Conservation (phyloP, 2,888 invertebrate species). For the Brenthis ino region DNA sequence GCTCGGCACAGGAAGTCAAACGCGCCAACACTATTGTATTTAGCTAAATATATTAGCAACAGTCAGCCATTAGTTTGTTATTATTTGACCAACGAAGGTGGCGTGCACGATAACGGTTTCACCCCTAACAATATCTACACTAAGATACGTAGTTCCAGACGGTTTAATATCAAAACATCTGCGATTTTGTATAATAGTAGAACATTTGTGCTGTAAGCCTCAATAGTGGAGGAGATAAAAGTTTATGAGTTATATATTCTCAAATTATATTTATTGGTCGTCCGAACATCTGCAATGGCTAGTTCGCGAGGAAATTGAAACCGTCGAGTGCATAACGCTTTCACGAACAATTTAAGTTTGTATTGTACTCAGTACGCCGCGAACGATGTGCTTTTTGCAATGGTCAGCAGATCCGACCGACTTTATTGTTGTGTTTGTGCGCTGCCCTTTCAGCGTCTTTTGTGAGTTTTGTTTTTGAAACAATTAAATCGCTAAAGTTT, state of each 20-base stretch:
- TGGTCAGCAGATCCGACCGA: slow-evolving; percentile 66
- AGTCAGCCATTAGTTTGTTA: slow-evolving; percentile 76
- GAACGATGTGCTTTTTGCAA: slow-evolving; percentile 69
- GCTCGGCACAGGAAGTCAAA: slow-evolving; percentile 55
- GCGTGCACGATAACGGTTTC: slow-evolving; percentile 73
- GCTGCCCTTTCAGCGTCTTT: slow-evolving; percentile 58
- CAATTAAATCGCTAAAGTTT: slow-evolving; percentile 55
- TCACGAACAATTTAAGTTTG: slow-evolving; percentile 79
- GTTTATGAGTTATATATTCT: slow-evolving; percentile 81
- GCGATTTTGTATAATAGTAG: slow-evolving; percentile 71
- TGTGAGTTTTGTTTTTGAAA: slow-evolving; percentile 50
- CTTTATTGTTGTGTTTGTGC: slow-evolving; percentile 67
- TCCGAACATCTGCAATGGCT: slow-evolving; percentile 75
- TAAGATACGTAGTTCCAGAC: slow-evolving; percentile 68
- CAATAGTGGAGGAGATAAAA: slow-evolving; percentile 73
- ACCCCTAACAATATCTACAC: slow-evolving; percentile 71
- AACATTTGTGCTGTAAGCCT: slow-evolving; percentile 65
- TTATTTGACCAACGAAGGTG: slow-evolving; percentile 78
- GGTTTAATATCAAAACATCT: slow-evolving; percentile 77
- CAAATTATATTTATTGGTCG: slow-evolving; percentile 80
- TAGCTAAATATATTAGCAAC: slow-evolving; percentile 77
- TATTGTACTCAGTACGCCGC: slow-evolving; percentile 69
- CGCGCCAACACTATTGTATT: slow-evolving; percentile 65
- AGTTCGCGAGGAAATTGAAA: slow-evolving; percentile 79
- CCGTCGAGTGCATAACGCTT: slow-evolving; percentile 75